phyloP scores from a whole-genome alignment of 2,888 invertebrate genomes.

The Meloe dianella region DNA sequence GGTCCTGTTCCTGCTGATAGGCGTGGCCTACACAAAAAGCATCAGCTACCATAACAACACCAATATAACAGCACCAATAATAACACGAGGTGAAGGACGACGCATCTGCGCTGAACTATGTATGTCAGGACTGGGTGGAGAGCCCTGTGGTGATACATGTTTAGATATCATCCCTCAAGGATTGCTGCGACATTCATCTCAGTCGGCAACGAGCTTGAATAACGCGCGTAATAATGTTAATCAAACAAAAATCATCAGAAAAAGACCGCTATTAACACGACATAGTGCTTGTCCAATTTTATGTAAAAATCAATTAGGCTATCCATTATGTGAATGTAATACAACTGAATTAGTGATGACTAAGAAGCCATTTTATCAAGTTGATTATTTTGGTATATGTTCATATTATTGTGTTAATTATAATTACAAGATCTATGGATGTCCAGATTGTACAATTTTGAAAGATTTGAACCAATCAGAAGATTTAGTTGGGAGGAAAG shows the following conservation, averaged over 20 bases:
- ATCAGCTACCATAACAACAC: slow-evolving; percentile 47
- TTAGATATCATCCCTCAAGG: slow-evolving; percentile 62
- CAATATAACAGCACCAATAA: slow-evolving; percentile 52
- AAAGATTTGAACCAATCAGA: slow-evolving; percentile 14
- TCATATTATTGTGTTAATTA: slow-evolving; percentile 60
- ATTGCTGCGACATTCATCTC: slow-evolving; percentile 47
- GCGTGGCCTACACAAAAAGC: slow-evolving; percentile 45
- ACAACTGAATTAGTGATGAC: slow-evolving; percentile 29
- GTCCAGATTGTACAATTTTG: slow-evolving; percentile 61
- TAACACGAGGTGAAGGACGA: slow-evolving; percentile 49
- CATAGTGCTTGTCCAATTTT: slow-evolving; percentile 66
- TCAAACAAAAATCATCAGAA: slow-evolving; percentile 5
- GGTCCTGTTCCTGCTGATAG: slow-evolving; percentile 41
- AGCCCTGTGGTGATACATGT: slow-evolving; percentile 63
- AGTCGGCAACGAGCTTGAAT: slow-evolving; percentile 35
- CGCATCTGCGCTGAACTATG: slow-evolving; percentile 59
- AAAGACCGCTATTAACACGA: slow-evolving; percentile 54
- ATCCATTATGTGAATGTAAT: slow-evolving; percentile 64
- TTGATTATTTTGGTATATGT: slow-evolving; percentile 63
- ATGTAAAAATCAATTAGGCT: slow-evolving; percentile 68
- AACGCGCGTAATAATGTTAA: slow-evolving; percentile 25
- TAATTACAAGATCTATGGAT: slow-evolving; percentile 53
- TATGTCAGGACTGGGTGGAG: slow-evolving; percentile 62
- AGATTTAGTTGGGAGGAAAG: not conserved
- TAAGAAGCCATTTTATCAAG: slow-evolving; percentile 26